A percentile compares a stretch with the other conserved stretches of the same genome.
Evolutionary conservation across 2,888 invertebrate species (phyloP).

Genomic region (Hyalella azteca): DNA sequence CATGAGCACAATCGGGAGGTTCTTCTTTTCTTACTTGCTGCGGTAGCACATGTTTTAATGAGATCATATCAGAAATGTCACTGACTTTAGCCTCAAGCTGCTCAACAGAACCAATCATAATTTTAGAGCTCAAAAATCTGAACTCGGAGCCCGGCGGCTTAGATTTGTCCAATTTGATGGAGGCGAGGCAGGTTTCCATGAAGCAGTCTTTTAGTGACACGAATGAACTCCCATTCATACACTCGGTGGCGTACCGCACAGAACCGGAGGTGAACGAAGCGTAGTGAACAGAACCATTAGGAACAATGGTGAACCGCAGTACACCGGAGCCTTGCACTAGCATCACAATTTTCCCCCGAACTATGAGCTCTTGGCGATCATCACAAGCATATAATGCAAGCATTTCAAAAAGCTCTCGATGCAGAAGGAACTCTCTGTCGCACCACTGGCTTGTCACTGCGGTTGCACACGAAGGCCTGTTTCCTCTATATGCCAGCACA

Average conservation of each 20-base stretch:
- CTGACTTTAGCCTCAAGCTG: neutral
- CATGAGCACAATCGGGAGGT: neutral
- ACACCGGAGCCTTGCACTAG: neutral
- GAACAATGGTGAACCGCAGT: neutral
- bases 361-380: neutral
- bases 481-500: neutral
- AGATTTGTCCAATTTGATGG: neutral
- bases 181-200: neutral
- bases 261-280: neutral
- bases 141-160: neutral
- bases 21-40: neutral
- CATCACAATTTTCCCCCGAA: slow-evolving; percentile 2
- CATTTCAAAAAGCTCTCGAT: slow-evolving; percentile 6
- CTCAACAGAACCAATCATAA: neutral
- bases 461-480: neutral
- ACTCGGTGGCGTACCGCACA: neutral
- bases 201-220: neutral
- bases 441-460: neutral
- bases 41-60: neutral
- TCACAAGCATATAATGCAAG: neutral
- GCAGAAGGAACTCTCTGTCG: neutral
- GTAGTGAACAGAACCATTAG: neutral
- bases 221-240: neutral
- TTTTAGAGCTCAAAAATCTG: neutral
- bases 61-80: neutral